Evolutionary conservation across 2,113 vertebrate genomes (phyloP), one percentile per base, ranked within the genome.

Genomic region (Epinephelus lanceolatus): DNA sequence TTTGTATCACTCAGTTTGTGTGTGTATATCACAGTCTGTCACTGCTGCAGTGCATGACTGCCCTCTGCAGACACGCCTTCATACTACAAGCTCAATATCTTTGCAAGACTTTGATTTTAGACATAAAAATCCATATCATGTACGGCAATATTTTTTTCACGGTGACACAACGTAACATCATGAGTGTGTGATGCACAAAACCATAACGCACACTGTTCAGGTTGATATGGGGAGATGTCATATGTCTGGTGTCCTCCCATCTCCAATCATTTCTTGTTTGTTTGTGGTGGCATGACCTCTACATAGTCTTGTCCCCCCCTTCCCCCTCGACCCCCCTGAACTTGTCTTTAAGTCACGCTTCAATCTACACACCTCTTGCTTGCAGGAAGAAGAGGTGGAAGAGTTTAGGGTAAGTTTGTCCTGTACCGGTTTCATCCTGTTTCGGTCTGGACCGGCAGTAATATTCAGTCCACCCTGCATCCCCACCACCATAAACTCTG

Each of bases 351-450:
- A 97, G 92, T 96, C 96, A 96, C 96, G 96, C 97, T 97, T 98
- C 97, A 97, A 97, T 98, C 96, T 97, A 96, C 97, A 96, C 97
- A 93, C 97, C 95, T 97, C 97, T 98, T 96, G 97, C 96, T 98
- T 98, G 93, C 97, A 99, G 98, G 97, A 99, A 99, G 98, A 99
- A 99, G 98, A 98, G 98, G 95, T 99, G 98, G 98, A 99, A 98
- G 95, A 99, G 98, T 97, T 97, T 99, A 96, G 98, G 98, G 98
- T 99, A 97, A 99, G 98, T 99, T 90, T 88, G 88, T 91, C 93
- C 86, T 80, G 76, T 92, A 91, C 92, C 89, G 53, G 81, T 85
- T 78, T 80, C 78, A 73, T 76, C 83, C 82, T 30, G 75, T 79
- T 83, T 65, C 56, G 23, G 33, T 80, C 82, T 74, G 82, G 84